A percentile compares a stretch with the other conserved stretches of the same genome.
These are phyloP conservation scores for Sebastes matsubarae DNA, from an alignment of 2,797 vertebrate genomes.

Conservation along the genomic window DNA sequence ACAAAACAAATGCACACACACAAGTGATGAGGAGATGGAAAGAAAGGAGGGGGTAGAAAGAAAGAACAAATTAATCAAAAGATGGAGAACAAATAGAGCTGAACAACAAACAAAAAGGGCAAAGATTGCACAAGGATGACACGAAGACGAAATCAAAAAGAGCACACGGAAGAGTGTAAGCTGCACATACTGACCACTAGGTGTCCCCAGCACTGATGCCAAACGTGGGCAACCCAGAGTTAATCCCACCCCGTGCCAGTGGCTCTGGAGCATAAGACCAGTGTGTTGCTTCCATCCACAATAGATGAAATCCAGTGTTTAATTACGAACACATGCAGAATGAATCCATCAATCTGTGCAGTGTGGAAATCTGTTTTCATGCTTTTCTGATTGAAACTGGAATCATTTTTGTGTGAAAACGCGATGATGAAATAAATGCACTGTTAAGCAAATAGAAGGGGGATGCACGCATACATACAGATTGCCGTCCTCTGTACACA, in stretches of 20 bases:
- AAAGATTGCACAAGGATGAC: not conserved
- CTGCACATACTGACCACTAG: slow-evolving; percentile 76
- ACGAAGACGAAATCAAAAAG: slow-evolving; percentile 7
- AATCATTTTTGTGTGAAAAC: not conserved
- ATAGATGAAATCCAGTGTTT: slow-evolving; percentile 53
- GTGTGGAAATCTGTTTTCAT: slow-evolving; percentile 41
- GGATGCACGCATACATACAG: not conserved
- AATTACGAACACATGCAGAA: slow-evolving; percentile 51
- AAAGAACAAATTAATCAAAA: slow-evolving; percentile 1
- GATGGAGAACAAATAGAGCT: not conserved
- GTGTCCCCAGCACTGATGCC: slow-evolving; percentile 70
- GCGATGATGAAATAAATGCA: not conserved
- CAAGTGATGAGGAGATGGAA: slow-evolving; percentile 19
- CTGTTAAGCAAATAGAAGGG: slow-evolving; percentile 6
- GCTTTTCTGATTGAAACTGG: slow-evolving; percentile 24
- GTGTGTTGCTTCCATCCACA: slow-evolving; percentile 37
- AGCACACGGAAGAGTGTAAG: not conserved
- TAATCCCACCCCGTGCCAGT: slow-evolving; percentile 49
- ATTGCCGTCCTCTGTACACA: slow-evolving; percentile 4
- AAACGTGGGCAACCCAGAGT: slow-evolving; percentile 44
- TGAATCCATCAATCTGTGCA: slow-evolving; percentile 51
- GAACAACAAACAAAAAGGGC: not conserved
- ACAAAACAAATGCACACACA: slow-evolving; percentile 48
- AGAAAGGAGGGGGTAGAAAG: not conserved
- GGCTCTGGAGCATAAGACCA: slow-evolving; percentile 48